A percentile compares a stretch with the other conserved stretches of the same genome.
These are phyloP conservation scores for Neoitamus cyanurus DNA, from an alignment of 2,888 invertebrate genomes.

Conservation along the genomic window DNA sequence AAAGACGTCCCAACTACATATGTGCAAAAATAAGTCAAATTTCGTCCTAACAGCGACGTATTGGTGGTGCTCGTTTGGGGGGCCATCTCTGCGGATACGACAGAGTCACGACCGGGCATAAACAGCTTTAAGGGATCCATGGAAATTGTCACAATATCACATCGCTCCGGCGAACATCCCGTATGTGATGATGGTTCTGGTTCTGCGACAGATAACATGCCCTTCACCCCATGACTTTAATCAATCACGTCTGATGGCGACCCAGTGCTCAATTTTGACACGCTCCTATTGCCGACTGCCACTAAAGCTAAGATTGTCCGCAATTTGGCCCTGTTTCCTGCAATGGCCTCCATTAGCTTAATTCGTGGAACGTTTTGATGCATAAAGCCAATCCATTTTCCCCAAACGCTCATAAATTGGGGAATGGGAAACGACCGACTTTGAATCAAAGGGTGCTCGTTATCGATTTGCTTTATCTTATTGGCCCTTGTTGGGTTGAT, in stretches of 20 bases:
- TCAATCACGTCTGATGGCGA: neutral
- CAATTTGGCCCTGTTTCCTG: neutral
- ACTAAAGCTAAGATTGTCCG: neutral
- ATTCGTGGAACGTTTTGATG: neutral
- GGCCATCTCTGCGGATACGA: neutral
- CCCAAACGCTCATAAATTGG: neutral
- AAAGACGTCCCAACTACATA: neutral
- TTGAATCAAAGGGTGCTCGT: neutral
- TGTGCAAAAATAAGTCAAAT: neutral
- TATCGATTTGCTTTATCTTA: neutral
- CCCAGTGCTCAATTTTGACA: neutral
- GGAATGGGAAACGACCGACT: neutral
- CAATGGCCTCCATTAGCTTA: neutral
- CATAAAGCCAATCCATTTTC: neutral
- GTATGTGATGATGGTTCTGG: neutral
- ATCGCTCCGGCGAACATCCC: neutral
- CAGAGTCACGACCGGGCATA: neutral
- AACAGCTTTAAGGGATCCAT: neutral
- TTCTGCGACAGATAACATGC: neutral
- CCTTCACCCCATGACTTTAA: neutral
- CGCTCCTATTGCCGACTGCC: neutral
- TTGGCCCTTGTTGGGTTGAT: slow-evolving; percentile 1
- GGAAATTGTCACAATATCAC: neutral
- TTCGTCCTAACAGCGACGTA: neutral
- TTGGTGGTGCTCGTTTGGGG: neutral